phyloP scores from a whole-genome alignment of 2,113 vertebrate genomes.

The Microcebus murinus region DNA sequence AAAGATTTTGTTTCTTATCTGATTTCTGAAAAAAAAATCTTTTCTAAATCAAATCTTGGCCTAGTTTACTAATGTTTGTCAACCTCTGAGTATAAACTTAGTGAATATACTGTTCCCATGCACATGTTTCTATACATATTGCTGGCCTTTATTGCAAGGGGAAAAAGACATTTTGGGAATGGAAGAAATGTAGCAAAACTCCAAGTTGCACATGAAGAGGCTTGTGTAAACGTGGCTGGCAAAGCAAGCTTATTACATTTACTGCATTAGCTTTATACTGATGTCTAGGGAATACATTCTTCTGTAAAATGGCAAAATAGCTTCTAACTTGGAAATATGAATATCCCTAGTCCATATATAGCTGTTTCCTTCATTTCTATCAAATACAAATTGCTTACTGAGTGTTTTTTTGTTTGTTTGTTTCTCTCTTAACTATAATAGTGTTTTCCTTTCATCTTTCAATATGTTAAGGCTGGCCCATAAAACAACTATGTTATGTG shows the following conservation, averaged over 20 bases:
- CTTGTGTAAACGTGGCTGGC: background rate
- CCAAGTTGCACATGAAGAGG: background rate
- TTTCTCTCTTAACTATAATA: conserved; percentile 36
- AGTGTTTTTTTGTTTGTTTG: background rate
- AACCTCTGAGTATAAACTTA: background rate
- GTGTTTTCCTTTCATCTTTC: conserved; percentile 42
- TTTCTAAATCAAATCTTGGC: conserved; percentile 38
- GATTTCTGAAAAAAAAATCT: conserved; percentile 41
- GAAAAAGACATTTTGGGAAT: background rate
- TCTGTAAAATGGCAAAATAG: conserved; percentile 8
- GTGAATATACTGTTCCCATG: background rate
- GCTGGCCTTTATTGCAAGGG: background rate
- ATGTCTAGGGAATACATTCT: background rate
- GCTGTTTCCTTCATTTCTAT: background rate
- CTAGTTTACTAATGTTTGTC: conserved; percentile 6
- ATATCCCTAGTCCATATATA: conserved; percentile 56
- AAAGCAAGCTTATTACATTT: background rate
- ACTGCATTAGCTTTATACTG: conserved; percentile 10
- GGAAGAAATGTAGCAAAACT: conserved; percentile 7
- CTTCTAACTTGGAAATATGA: conserved; percentile 6
- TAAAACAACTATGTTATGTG: background rate
- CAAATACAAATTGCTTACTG: conserved; percentile 1
- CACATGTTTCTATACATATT: background rate
- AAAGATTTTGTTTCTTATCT: background rate
- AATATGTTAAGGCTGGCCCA: background rate